Evolutionary conservation across 2,797 vertebrate genomes (phyloP), one percentile per base, ranked within the genome.

Genomic region (Arctocebus calabarensis): DNA sequence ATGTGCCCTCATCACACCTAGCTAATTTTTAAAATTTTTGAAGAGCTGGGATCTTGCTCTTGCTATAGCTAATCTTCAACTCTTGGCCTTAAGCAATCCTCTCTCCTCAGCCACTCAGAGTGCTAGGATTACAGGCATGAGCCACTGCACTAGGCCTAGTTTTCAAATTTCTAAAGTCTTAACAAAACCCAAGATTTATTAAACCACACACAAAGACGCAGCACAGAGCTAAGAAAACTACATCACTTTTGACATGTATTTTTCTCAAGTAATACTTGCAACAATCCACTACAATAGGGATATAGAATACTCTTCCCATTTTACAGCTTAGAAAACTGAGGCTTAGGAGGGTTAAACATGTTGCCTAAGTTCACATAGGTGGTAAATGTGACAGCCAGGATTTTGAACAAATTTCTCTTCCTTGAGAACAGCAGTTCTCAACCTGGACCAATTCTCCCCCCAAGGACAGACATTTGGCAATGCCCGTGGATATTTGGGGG

Each of bases 281-380:
- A 55, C 16, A 45, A 45, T 11, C 82, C 57, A 13, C 12, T 0
- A 70, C 22, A 5, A 7, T 2, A 20, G 6, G 14, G 13, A 25
- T 71, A 27, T 68, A 34, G 52, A 40, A 37, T 52, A 43, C 40
- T 40, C 40, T 5, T 40, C 40, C 40, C 40, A 40, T 14, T 55
- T 75, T 37, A 59, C 4, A 45, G 23, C 62, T 52, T 52, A 34
- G 57, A 73, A 86, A 62, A 45, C 71, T 0, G 0, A 86, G 84
- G 88, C 22, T 57, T 73, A 0, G 0, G 29, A 23, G 40, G 55
- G 25, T 55, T n/a, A 52, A 23, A 57, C 12, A 27, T 0, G 0
- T 22, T 48, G 17, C 48, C 55, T 14, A 62, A 75, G 37, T 25
- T 82, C 81, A 75, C 52, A 40, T 14, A 52, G 64, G 40, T 34